phyloP scores from a whole-genome alignment of 64 coral and sea anemone species.

The Anthopleura sola region DNA sequence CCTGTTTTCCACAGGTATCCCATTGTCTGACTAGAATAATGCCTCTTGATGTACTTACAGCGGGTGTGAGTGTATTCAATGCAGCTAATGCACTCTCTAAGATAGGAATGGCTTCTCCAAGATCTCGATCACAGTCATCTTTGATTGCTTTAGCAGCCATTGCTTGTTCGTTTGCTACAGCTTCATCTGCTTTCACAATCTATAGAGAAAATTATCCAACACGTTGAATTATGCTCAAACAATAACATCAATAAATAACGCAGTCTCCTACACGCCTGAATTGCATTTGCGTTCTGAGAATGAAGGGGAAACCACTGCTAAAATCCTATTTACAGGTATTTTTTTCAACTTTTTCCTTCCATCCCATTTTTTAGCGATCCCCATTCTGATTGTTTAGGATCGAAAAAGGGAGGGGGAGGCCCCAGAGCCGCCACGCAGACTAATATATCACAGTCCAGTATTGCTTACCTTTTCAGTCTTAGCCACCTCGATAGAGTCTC shows the following conservation, averaged over 20 bases:
- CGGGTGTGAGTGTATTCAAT: slow-evolving; percentile 81
- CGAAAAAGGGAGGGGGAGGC: no score
- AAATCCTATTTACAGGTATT: no score
- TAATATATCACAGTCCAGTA: background rate
- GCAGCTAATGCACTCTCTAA: slow-evolving; percentile 92
- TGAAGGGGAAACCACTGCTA: no score
- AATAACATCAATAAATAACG: background rate
- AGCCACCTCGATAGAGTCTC: slow-evolving; percentile 94
- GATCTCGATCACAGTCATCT: slow-evolving; percentile 94
- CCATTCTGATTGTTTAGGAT: no score
- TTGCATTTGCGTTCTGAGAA: no score
- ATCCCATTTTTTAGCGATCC: no score
- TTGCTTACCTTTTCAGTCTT: slow-evolving; percentile 88
- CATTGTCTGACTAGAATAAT: background rate
- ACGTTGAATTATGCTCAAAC: background rate
- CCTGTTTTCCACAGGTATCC: background rate
- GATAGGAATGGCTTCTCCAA: slow-evolving; percentile 96
- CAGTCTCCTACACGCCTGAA: no score
- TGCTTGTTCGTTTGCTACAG: slow-evolving; percentile 95
- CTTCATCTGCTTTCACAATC: slow-evolving; percentile 98
- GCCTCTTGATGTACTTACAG: slow-evolving; percentile 38
- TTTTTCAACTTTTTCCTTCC: no score
- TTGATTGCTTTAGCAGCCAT: slow-evolving; percentile 97
- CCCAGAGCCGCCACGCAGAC: no score
- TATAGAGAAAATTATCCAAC: slow-evolving; percentile 1